Evolutionary conservation across 2,113 vertebrate species (phyloP).

Genomic region (Myrmecophaga tridactyla): DNA sequence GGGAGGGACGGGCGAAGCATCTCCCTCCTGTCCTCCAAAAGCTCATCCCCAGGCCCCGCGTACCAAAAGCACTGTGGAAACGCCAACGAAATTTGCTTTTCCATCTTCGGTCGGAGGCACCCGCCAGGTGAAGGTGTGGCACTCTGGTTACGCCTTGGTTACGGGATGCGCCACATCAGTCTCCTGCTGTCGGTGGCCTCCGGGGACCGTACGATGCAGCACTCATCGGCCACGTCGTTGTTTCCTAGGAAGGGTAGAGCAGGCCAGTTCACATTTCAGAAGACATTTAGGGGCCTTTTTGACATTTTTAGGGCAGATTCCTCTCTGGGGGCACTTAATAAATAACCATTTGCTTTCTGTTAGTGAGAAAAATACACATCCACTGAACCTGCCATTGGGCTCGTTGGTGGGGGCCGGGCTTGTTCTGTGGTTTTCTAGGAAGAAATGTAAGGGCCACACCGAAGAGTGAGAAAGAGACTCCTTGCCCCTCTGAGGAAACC

Average conservation of each 20-base stretch:
- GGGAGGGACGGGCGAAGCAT: too few relatives aligned
- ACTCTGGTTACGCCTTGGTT: rapidly evolving
- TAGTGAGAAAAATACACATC: not conserved
- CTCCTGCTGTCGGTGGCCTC: not conserved
- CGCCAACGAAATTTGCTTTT: not conserved
- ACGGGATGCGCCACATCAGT: too few relatives aligned
- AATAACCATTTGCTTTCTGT: constrained; percentile 33
- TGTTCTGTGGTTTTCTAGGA: not conserved
- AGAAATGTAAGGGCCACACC: not conserved
- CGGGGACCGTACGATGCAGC: not conserved
- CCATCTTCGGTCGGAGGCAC: not conserved
- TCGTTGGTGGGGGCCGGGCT: rapidly evolving
- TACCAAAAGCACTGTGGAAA: not conserved
- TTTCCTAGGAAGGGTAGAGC: not conserved
- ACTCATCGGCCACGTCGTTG: not conserved
- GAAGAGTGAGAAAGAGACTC: not conserved
- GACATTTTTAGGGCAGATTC: not conserved
- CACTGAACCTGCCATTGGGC: rapidly evolving
- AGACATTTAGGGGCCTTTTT: not conserved
- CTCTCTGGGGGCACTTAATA: not conserved
- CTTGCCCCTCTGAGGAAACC: not conserved
- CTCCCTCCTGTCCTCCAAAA: not conserved
- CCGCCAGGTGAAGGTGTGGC: not conserved
- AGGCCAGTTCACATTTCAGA: not conserved
- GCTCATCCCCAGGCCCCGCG: rapidly evolving